Percentiles rank a stretch among this genome's conserved stretches.
phyloP scores from a whole-genome alignment of 2,113 vertebrate genomes.

The Oostethus manadensis region DNA sequence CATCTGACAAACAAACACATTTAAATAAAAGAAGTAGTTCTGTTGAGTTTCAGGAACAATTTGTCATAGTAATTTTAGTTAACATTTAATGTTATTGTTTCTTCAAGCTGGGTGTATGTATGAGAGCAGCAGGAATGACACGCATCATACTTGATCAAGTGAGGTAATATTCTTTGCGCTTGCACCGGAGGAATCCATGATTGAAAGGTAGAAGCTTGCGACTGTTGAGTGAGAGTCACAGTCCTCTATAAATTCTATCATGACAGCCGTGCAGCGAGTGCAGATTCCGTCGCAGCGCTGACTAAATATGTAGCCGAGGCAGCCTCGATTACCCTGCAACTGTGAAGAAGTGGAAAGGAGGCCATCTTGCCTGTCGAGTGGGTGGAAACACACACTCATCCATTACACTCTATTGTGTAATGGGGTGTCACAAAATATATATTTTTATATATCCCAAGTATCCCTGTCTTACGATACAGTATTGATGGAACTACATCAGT shows the following conservation, averaged over 20 bases:
- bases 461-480: background rate
- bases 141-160: slow-evolving; percentile 6
- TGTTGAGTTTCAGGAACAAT: background rate
- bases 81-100: background rate
- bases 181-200: background rate
- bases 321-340: slow-evolving; percentile 56
- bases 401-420: slow-evolving; percentile 38
- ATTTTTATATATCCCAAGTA: too few species aligned
- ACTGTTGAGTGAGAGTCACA: slow-evolving; percentile 55
- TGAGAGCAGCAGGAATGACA: slow-evolving; percentile 5
- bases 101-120: background rate
- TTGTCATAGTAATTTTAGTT: background rate
- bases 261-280: slow-evolving; percentile 63
- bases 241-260: slow-evolving; percentile 71
- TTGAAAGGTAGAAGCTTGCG: background rate
- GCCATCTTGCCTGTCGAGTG: slow-evolving; percentile 44
- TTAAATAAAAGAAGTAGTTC: background rate
- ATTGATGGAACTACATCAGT: background rate
- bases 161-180: background rate
- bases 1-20: background rate
- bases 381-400: slow-evolving; percentile 36
- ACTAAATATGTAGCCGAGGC: slow-evolving; percentile 56
- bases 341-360: slow-evolving; percentile 64
- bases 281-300: slow-evolving; percentile 68
- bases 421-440: background rate